Evolutionary conservation across 2,888 invertebrate species (phyloP), one percentile per base, ranked within the genome.

Genomic region (Xestia c-nigrum): DNA sequence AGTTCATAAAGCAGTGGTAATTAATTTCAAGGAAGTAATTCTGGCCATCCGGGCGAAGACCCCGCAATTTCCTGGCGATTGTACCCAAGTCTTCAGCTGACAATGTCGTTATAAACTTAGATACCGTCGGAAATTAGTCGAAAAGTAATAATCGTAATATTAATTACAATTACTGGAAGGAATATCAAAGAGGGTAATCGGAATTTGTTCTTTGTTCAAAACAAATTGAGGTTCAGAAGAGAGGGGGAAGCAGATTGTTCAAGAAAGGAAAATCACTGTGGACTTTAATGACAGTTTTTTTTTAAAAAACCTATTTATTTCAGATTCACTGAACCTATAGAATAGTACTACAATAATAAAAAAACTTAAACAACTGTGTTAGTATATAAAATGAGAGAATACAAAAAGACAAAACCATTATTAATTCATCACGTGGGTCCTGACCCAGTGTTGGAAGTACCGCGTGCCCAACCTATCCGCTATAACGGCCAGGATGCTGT

Each of bases 11-110:
- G 80, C 86, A 65, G 77, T 76, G 40, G 74, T 86, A 82, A 87
- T 87, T 87, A 84, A 87, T 86, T 84, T 76, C 50, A 47, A 63
- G 74, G 67, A 84, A 84, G 80, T 84, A 84, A 85, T 83, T 85
- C 70, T 66, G 68, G 12, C 87, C 78, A 77, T 81, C 78, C 76
- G 78, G 73, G 52, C 63, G 61, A 72, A 70, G 68, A 50, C 46
- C 52, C 77, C 72, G 76, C 81, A 87, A 86, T 86, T 87, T 86
- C 88, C 86, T 78, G 72, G 21, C 66, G 71, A 85, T 82, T 76
- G 21, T 78, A 59, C 74, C 72, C 77, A n/a, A 84, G 50, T 70
- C 64, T 76, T 68, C 43, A 71, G 47, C 84, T 59, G 69, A 31
- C 74, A 59, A 85, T 82, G 76, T 79, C 81, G 31, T 85, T 81